Percentiles rank a stretch among this genome's conserved stretches.
Evolutionary conservation across 2,797 vertebrate genomes (phyloP).

Genomic region (Takifugu ocellatus): DNA sequence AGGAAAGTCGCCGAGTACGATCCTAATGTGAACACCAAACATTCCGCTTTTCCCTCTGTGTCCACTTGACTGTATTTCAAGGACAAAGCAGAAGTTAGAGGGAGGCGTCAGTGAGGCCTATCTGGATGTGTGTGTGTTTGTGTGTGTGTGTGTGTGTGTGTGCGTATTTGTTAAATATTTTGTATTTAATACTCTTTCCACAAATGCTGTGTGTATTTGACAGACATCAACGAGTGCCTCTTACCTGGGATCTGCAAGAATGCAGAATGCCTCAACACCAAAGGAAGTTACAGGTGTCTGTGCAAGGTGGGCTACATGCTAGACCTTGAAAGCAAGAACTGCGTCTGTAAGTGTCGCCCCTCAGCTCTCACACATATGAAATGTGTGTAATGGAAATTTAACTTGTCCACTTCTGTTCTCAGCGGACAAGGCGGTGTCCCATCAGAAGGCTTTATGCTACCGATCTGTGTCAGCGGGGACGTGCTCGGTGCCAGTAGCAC

Average conservation of each 20-base stretch:
- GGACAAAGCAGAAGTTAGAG: conserved; percentile 8
- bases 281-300: conserved; percentile 78
- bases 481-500: conserved; percentile 72
- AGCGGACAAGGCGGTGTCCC: conserved; percentile 81
- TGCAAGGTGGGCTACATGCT: conserved; percentile 76
- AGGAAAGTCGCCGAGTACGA: conserved; percentile 32
- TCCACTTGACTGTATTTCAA: conserved; percentile 16
- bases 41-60: conserved; percentile 15
- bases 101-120: conserved; percentile 13
- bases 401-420: conserved; percentile 11
- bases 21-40: conserved; percentile 27
- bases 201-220: conserved; percentile 25
- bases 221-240: conserved; percentile 79
- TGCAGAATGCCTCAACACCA: conserved; percentile 75
- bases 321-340: conserved; percentile 74
- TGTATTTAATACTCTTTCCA: conserved; percentile 26
- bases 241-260: conserved; percentile 76
- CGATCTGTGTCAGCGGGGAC: conserved; percentile 55
- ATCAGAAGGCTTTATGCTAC: conserved; percentile 69
- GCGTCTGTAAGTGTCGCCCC: conserved; percentile 69
- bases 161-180: conserved; percentile 36
- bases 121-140: conserved; percentile 19
- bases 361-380: not conserved
- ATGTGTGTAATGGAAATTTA: no score
- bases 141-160: conserved; percentile 23